Conservation (phyloP, 2,113 vertebrate genomes). For the Eurypyga helias region DNA sequence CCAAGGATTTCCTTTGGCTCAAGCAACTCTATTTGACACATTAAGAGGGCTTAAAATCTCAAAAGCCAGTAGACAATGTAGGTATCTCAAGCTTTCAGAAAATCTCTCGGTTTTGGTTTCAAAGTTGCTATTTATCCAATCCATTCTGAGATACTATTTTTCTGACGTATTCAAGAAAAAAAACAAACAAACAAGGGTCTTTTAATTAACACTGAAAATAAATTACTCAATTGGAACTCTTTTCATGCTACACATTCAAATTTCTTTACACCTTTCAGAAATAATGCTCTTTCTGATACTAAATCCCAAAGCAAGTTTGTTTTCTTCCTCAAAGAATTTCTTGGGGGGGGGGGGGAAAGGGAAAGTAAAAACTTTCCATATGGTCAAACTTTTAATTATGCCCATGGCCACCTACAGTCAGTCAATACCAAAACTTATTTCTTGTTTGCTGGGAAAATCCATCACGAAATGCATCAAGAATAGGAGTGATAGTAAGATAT, state of each 20-base stretch:
- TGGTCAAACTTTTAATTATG: conserved; percentile 14
- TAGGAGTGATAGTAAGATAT: background rate
- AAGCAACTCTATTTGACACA: background rate
- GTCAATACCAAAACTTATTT: conserved; percentile 23
- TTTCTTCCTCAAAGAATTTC: background rate
- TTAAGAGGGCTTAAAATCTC: background rate
- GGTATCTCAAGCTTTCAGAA: background rate
- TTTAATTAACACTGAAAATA: background rate
- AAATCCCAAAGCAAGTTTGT: background rate
- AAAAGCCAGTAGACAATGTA: background rate
- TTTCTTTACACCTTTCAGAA: background rate
- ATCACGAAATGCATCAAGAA: conserved; percentile 32
- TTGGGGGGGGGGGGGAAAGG: background rate
- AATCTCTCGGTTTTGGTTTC: background rate
- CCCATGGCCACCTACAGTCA: background rate
- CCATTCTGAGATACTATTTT: background rate
- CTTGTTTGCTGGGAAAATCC: conserved; percentile 20
- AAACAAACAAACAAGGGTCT: background rate
- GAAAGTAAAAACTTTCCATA: background rate
- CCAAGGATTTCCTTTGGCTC: background rate
- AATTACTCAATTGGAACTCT: background rate
- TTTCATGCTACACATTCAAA: background rate
- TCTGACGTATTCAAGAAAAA: background rate
- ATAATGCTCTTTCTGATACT: background rate
- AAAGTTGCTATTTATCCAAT: background rate